phyloP scores from a whole-genome alignment of 1,140 invertebrate species.

The Drosophila lacertosa region DNA sequence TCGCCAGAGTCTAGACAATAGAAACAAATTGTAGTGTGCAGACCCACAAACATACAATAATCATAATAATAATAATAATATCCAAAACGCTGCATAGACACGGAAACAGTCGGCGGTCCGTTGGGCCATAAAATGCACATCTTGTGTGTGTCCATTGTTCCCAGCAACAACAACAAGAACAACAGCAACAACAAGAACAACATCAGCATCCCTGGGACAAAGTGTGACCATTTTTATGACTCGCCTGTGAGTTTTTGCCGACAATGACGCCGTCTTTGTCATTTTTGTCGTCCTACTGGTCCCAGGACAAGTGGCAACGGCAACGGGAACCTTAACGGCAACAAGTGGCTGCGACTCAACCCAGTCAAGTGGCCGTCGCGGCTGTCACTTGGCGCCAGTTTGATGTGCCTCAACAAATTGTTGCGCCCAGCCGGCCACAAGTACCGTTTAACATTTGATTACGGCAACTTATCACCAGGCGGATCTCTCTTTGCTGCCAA shows the following conservation, averaged over 20 bases:
- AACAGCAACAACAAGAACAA: slow-evolving; percentile 25
- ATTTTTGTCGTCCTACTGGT: slow-evolving; percentile 47
- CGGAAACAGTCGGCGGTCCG: slow-evolving; percentile 68
- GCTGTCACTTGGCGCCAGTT: slow-evolving; percentile 71
- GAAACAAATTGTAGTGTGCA: slow-evolving; percentile 54
- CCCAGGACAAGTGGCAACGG: slow-evolving; percentile 60
- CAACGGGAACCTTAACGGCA: too few species aligned
- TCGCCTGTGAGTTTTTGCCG: slow-evolving; percentile 73
- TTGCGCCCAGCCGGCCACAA: slow-evolving; percentile 49
- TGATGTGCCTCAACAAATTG: slow-evolving; percentile 65
- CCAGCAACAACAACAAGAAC: slow-evolving; percentile 28
- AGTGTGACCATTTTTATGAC: slow-evolving; percentile 81
- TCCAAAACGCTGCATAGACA: slow-evolving; percentile 37
- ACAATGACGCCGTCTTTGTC: slow-evolving; percentile 56
- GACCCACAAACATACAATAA: slow-evolving; percentile 74
- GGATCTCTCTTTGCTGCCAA: slow-evolving; percentile 56
- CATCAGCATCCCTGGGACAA: slow-evolving; percentile 66
- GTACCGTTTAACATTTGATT: slow-evolving; percentile 78
- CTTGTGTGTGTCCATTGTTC: slow-evolving; percentile 57
- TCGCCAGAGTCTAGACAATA: slow-evolving; percentile 47
- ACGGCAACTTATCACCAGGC: slow-evolving; percentile 59
- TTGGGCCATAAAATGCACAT: slow-evolving; percentile 67
- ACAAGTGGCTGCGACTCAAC: slow-evolving; percentile 58
- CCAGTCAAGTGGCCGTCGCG: slow-evolving; percentile 66
- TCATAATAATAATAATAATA: slow-evolving; percentile 82